Base-by-base conservation (phyloP, 2,888 invertebrate species). In the Diarsia brunnea region DNA sequence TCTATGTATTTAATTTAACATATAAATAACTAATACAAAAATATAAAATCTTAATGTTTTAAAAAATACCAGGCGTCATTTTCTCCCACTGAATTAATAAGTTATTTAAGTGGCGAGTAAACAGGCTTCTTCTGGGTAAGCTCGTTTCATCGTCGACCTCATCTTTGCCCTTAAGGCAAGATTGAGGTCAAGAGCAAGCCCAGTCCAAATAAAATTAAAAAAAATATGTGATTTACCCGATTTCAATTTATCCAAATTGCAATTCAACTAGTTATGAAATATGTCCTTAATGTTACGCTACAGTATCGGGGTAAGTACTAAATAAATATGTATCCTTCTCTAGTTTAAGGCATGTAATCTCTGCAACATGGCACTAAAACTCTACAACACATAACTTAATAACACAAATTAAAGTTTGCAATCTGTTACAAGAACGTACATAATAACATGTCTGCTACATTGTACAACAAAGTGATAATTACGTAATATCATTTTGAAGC, bases 401-500 rank as follows among this genome's bases (percentile, higher is more conserved):
- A 51, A 73, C 14, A 55, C n/a, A 38, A 49, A 81, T 70, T 58
- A 55, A 74, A 70, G 61, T 27, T 51, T 65, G 2, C 68, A 72
- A 72, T 79, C 58, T 63, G 65, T 10, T 24, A 75, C 58, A 27
- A 58, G 82, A 73, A 60, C 45, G 12, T 47, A 49, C n/a, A 51
- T 80, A 70, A 80, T 80, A 84, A 67, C 38, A 75, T 61, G 43
- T 61, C 43, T 21, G 2, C n/a, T 70, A 53, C 19, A 16, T 24
- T 12, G 45, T 69, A 67, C 58, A 67, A 70, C 74, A 71, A 82
- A 82, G 61, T 75, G 69, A 76, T 81, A 82, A 85, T 82, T 69
- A 81, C 69, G 65, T 66, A 55, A 78, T 65, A 70, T 38, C 67
- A 79, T 85, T 85, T 85, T 72, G 84, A 80, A 88, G 73, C 83